phyloP scores from a whole-genome alignment of 2,888 invertebrate genomes.

The Mimachlamys varia region DNA sequence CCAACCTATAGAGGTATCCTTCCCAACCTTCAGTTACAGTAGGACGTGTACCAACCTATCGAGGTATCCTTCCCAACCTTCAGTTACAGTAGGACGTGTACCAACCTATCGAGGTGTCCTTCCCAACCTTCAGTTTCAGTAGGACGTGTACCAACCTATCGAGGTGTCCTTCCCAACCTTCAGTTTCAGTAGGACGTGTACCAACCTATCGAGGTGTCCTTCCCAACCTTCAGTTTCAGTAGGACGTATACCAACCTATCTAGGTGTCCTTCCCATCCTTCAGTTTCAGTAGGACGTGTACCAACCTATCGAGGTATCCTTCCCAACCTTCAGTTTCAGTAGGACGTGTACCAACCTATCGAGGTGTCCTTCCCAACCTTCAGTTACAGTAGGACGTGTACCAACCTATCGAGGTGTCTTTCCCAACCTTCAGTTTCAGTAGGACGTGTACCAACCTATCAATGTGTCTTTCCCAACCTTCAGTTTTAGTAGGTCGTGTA shows the following conservation, averaged over 20 bases:
- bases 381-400: constrained; percentile 63
- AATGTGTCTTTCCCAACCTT: background rate
- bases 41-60: no score
- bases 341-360: constrained; percentile 66
- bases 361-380: constrained; percentile 54
- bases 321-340: constrained; percentile 61
- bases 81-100: constrained; percentile 63
- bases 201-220: constrained; percentile 58
- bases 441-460: constrained; percentile 44
- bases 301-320: constrained; percentile 58
- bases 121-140: constrained; percentile 61
- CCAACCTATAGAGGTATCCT: no score
- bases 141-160: constrained; percentile 66
- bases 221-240: constrained; percentile 61
- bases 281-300: constrained; percentile 63
- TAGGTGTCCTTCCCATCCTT: constrained; percentile 54
- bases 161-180: constrained; percentile 54
- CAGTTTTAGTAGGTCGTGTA: background rate
- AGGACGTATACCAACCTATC: constrained; percentile 66
- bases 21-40: no score
- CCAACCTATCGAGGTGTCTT: constrained; percentile 58
- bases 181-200: constrained; percentile 63
- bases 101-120: constrained; percentile 58
- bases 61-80: constrained; percentile 54
- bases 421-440: constrained; percentile 61